Conservation (phyloP, 2,888 invertebrate species). For the Busseola fusca region DNA sequence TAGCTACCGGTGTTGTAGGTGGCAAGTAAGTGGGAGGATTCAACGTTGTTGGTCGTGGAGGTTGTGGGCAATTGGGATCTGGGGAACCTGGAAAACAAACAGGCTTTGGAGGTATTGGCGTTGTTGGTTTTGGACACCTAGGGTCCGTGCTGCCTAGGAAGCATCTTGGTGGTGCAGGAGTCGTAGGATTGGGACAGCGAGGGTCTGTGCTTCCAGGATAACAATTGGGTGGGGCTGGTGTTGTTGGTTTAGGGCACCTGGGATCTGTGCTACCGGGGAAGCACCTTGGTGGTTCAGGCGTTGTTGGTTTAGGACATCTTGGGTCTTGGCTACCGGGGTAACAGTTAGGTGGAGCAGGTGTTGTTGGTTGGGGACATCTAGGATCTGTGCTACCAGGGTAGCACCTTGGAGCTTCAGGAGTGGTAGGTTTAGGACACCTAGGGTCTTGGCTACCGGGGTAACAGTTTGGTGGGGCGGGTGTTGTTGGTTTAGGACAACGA, state of each 20-base stretch:
- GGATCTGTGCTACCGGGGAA: conserved; percentile 69
- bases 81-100: conserved; percentile 59
- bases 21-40: conserved; percentile 67
- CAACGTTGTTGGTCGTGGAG: conserved; percentile 65
- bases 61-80: conserved; percentile 75
- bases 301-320: conserved; percentile 65
- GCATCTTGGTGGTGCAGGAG: conserved; percentile 37
- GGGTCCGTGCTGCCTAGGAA: conserved; percentile 11
- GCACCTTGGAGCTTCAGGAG: conserved; percentile 28
- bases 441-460: neutral
- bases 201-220: conserved; percentile 70
- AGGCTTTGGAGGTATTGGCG: conserved; percentile 24
- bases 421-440: conserved; percentile 53
- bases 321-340: conserved; percentile 66
- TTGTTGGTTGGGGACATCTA: neutral
- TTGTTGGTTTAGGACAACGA: conserved; percentile 65
- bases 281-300: conserved; percentile 59
- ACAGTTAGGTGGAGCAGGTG: conserved; percentile 42
- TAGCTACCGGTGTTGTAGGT: conserved; percentile 6
- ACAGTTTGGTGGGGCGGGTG: conserved; percentile 19
- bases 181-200: conserved; percentile 66
- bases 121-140: conserved; percentile 17
- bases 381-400: neutral
- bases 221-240: conserved; percentile 61
- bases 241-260: conserved; percentile 62